These are phyloP conservation scores for Lottia scabra DNA, from an alignment of 2,888 invertebrate species.

Conservation along the genomic window DNA sequence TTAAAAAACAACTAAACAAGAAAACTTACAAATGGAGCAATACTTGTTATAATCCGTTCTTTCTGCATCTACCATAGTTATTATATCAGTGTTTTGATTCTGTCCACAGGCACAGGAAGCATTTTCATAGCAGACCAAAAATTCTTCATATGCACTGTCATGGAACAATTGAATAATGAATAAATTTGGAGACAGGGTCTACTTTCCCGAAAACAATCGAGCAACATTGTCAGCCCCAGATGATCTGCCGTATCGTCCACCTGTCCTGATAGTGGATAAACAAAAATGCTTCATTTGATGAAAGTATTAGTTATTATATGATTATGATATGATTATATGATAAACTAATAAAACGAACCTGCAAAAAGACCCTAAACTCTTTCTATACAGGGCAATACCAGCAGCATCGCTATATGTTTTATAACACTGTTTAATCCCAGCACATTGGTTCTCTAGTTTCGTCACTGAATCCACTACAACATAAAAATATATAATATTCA, in stretches of 20 bases:
- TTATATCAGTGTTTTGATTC: background rate
- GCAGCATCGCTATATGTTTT: background rate
- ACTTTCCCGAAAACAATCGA: no score
- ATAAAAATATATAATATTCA: no score
- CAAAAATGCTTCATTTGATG: no score
- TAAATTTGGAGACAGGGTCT: no score
- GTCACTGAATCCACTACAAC: no score
- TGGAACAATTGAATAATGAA: no score
- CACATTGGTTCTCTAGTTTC: background rate
- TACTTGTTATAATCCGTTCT: background rate
- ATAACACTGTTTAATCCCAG: background rate
- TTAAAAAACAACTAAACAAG: no score
- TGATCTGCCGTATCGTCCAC: no score
- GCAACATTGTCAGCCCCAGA: no score
- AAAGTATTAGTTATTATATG: no score
- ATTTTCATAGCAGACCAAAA: background rate
- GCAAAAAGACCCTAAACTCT: background rate
- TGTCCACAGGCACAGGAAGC: background rate
- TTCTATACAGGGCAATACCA: background rate
- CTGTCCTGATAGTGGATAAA: no score
- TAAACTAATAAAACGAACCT: background rate
- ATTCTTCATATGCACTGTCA: background rate
- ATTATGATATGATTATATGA: no score
- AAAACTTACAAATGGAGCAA: background rate
- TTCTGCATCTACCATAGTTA: background rate